phyloP scores from a whole-genome alignment of 2,797 vertebrate genomes.

The Melanotaenia boesemani region DNA sequence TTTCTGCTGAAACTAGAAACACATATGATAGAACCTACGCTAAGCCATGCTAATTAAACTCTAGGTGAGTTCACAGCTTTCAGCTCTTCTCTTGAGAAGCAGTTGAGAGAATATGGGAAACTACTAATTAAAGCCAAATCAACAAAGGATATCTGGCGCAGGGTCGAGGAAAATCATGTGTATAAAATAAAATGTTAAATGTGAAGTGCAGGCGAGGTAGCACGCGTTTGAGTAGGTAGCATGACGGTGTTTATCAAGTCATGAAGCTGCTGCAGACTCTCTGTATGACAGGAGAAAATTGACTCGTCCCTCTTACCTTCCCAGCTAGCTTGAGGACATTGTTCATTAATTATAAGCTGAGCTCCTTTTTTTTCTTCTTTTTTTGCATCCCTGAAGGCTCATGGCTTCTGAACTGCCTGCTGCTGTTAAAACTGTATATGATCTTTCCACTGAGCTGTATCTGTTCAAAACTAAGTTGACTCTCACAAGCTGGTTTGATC shows the following conservation, averaged over 20 bases:
- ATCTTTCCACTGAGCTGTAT: constrained; percentile 47
- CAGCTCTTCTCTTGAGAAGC: constrained; percentile 46
- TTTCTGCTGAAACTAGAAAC: constrained; percentile 18
- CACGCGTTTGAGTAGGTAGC: constrained; percentile 34
- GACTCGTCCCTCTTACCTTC: constrained; percentile 60
- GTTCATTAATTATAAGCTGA: constrained; percentile 51
- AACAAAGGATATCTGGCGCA: constrained; percentile 41
- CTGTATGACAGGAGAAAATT: constrained; percentile 63
- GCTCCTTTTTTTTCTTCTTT: constrained; percentile 31
- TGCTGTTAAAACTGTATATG: constrained; percentile 26
- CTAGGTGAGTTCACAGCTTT: constrained; percentile 5
- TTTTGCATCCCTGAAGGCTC: constrained; percentile 44
- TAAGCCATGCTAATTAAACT: constrained; percentile 17
- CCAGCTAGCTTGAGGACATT: constrained; percentile 54
- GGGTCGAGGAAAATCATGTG: constrained; percentile 34
- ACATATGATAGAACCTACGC: constrained; percentile 19
- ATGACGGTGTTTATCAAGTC: constrained; percentile 61
- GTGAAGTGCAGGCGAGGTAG: constrained; percentile 44
- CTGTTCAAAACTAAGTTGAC: constrained; percentile 31
- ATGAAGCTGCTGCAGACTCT: constrained; percentile 41
- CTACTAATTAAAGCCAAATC: constrained; percentile 63
- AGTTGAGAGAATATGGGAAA: constrained; percentile 60
- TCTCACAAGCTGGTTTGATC: constrained; percentile 26
- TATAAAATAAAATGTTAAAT: constrained; percentile 52
- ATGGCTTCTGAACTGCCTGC: constrained; percentile 49